These are phyloP conservation scores for Drosophila paramelanica DNA, from an alignment of 2,888 invertebrate genomes.

Conservation along the genomic window DNA sequence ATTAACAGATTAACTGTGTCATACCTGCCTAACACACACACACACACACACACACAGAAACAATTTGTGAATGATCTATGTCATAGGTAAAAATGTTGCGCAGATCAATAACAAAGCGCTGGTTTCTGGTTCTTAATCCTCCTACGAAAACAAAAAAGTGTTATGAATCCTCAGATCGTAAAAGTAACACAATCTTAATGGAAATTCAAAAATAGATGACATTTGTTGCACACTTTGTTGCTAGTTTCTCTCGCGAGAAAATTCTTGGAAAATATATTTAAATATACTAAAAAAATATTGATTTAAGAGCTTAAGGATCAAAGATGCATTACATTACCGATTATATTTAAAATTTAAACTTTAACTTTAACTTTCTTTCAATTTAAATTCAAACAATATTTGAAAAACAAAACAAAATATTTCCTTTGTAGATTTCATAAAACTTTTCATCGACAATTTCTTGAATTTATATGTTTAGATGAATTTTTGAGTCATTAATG, in stretches of 20 bases:
- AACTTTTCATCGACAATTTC: neutral
- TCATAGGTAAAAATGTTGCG: conserved; percentile 21
- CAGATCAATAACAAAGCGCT: conserved; percentile 24
- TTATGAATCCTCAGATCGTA: conserved; percentile 10
- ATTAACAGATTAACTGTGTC: conserved; percentile 26
- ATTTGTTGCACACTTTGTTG: no score
- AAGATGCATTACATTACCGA: no score
- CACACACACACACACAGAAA: neutral
- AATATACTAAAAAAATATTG: no score
- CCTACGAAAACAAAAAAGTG: neutral
- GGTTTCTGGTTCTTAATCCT: neutral
- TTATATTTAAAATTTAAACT: no score
- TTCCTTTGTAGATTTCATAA: neutral
- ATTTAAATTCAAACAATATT: no score
- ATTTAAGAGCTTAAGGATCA: no score
- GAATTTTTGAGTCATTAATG: no score
- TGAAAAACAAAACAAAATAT: no score
- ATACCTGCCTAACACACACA: conserved; percentile 29
- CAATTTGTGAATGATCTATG: conserved; percentile 40
- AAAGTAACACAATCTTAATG: neutral
- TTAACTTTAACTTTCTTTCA: no score
- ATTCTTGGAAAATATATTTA: no score
- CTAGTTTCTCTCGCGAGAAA: no score
- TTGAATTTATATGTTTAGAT: no score
- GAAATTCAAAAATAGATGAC: neutral